Conservation (phyloP, 2,888 invertebrate species). For the Lasioglossum calceatum region DNA sequence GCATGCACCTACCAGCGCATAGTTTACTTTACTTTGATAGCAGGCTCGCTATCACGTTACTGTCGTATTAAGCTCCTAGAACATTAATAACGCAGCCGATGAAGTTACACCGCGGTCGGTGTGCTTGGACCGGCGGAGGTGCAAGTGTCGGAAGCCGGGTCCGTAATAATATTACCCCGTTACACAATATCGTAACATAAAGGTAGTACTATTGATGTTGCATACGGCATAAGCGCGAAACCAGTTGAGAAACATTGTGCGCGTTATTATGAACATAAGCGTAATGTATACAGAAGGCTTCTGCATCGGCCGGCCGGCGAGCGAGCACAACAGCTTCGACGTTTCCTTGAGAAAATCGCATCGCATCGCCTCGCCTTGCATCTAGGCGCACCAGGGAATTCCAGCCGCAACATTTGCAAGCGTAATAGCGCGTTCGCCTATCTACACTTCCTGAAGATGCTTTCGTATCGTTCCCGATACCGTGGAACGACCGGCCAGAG, state of each 20-base stretch:
- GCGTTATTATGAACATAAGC: slow-evolving; percentile 49
- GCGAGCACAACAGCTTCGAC: slow-evolving; percentile 29
- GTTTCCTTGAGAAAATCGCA: slow-evolving; percentile 63
- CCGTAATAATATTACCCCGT: slow-evolving; percentile 49
- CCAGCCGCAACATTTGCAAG: slow-evolving; percentile 44
- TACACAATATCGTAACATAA: slow-evolving; percentile 50
- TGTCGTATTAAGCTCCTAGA: neutral
- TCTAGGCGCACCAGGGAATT: slow-evolving; percentile 19
- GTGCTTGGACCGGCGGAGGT: slow-evolving; percentile 10
- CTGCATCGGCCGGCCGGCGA: slow-evolving; percentile 30
- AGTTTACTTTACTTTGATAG: neutral
- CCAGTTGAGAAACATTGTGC: slow-evolving; percentile 47
- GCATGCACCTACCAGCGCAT: neutral
- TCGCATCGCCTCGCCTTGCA: slow-evolving; percentile 17
- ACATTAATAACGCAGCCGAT: slow-evolving; percentile 24
- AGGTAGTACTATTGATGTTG: slow-evolving; percentile 37
- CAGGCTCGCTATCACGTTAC: slow-evolving; percentile 7
- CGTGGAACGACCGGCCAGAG: neutral
- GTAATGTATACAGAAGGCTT: slow-evolving; percentile 46
- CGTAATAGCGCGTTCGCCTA: slow-evolving; percentile 51
- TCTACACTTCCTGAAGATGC: slow-evolving; percentile 51
- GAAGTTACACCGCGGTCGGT: slow-evolving; percentile 18
- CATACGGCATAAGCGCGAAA: slow-evolving; percentile 35
- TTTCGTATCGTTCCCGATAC: slow-evolving; percentile 34
- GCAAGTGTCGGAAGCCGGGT: slow-evolving; percentile 51